A percentile compares a stretch with the other conserved stretches of the same genome.
Evolutionary conservation across 2,797 vertebrate genomes (phyloP).

Genomic region (Geotrypetes seraphini): DNA sequence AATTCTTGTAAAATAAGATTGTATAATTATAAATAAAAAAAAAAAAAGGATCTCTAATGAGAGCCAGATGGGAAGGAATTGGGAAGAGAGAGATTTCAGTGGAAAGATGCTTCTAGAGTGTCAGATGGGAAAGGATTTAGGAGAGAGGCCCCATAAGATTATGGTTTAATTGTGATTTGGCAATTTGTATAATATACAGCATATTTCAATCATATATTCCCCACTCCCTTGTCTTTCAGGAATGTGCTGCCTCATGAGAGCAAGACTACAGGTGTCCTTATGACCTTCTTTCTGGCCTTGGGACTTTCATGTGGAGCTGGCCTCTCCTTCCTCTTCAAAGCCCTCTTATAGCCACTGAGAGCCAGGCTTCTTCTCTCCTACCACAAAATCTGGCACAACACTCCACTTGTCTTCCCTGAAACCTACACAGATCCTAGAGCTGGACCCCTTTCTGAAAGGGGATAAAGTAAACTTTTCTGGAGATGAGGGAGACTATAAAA

Average conservation of each 20-base stretch:
- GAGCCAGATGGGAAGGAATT: too few species aligned
- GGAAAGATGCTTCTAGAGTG: too few species aligned
- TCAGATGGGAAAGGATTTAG: too few species aligned
- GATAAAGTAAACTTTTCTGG: accelerated
- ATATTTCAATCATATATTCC: neutral
- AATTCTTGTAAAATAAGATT: too few species aligned
- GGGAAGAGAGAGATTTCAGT: too few species aligned
- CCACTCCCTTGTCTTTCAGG: constrained; percentile 40
- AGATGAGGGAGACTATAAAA: neutral
- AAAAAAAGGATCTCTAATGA: too few species aligned
- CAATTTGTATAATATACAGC: too few species aligned
- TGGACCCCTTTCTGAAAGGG: neutral
- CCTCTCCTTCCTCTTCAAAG: constrained; percentile 65
- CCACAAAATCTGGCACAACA: neutral
- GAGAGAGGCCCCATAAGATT: too few species aligned
- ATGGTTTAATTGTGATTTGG: too few species aligned
- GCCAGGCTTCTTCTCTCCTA: neutral
- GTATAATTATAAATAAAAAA: too few species aligned
- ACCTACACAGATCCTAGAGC: neutral
- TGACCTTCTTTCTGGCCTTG: constrained; percentile 81
- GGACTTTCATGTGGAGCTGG: constrained; percentile 71
- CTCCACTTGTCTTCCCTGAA: too few species aligned
- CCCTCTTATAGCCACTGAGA: constrained; percentile 40
- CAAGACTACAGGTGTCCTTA: constrained; percentile 74
- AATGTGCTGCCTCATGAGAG: constrained; percentile 65